Conservation (phyloP, 1,140 invertebrate species). For the Atta colombica region DNA sequence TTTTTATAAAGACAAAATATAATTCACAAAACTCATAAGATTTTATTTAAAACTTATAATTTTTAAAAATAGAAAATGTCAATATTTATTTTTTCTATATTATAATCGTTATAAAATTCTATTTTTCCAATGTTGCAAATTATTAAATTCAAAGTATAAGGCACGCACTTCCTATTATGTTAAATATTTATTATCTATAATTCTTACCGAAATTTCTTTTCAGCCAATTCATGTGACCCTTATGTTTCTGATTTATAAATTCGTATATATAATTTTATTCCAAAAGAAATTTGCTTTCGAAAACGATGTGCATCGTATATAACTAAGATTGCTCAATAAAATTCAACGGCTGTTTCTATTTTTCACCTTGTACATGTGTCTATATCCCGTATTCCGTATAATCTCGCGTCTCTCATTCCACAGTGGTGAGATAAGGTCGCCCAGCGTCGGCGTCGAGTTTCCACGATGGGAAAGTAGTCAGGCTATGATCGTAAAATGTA, state of each 20-base stretch:
- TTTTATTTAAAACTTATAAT: too few species aligned
- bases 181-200: not conserved
- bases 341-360: slow-evolving; percentile 23
- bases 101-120: too few species aligned
- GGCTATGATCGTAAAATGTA: slow-evolving; percentile 6
- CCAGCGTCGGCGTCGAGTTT: slow-evolving; percentile 24
- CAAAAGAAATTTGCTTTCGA: not conserved
- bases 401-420: not conserved
- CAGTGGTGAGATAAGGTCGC: not conserved
- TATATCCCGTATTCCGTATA: not conserved
- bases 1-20: too few species aligned
- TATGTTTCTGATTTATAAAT: not conserved
- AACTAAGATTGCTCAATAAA: slow-evolving; percentile 7
- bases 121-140: not conserved
- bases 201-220: not conserved
- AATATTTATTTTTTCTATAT: too few species aligned
- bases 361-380: not conserved
- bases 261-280: not conserved
- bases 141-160: not conserved
- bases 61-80: too few species aligned
- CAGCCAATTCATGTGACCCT: not conserved
- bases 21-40: too few species aligned
- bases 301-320: not conserved
- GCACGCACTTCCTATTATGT: not conserved
- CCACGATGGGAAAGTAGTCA: slow-evolving; percentile 61